Evolutionary conservation across 2,113 vertebrate genomes (phyloP), one percentile per base, ranked within the genome.

Genomic region (Zingel zingel): DNA sequence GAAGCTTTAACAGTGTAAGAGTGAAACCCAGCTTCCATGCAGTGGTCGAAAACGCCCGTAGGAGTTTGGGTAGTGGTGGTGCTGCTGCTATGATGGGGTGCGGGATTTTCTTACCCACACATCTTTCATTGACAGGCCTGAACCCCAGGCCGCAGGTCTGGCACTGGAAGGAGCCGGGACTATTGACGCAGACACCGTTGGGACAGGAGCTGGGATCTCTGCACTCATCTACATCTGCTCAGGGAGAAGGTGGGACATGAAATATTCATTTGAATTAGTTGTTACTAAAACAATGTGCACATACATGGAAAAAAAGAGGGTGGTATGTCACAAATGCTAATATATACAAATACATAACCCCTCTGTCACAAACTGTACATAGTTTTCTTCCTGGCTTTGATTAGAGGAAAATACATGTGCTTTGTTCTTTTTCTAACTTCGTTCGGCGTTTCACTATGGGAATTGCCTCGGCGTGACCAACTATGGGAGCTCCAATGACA

Each of bases 161-260:
- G 93, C 97, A 99, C 47, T 93, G 85, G 92, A 96, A 98, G 86
- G 97, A 98, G 80, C 97, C 97, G 0, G 72, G 90, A 0, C 95
- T 96, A 90, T 98, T 98, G 92, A 96, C 65, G 76, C 97, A 97
- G 87, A 92, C 94, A 16, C 94, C 95, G 0, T 25, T 77, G 64
- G 90, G 96, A 81, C 97, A 97, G 71, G 94, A 95, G 81, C 86
- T 94, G 43, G 95, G 94, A 85, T 96, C 95, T 89, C 94, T 92
- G 88, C 96, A 96, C 87, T 96, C 95, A 77, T 96, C 94, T 64
- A 94, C 72, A 88, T 96, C 95, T 95, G 92, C 56, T 56, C 77
- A 53, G 61, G 53, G 79, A 53, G 69, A 77, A 69, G 62, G 80
- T 5, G 54, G 72, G 77, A 89, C 45, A 82, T 0, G 1, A 56